Base-by-base conservation (phyloP, 2,113 vertebrate genomes). In the Nycticebus coucang region DNA sequence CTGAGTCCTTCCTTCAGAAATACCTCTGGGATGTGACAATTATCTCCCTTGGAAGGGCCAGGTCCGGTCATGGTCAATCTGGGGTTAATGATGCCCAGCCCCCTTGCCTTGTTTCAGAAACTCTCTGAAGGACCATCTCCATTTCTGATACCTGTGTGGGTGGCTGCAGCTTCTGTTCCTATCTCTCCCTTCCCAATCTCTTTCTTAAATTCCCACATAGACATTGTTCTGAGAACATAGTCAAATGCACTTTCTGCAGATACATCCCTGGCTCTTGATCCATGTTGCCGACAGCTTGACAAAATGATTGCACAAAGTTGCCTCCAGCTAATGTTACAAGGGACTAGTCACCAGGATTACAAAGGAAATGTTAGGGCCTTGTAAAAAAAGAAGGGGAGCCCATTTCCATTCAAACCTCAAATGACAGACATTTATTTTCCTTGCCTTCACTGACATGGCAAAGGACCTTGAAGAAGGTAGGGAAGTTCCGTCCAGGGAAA, bases 41-140 rank as follows among this genome's bases (percentile, higher is more conserved):
- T 2, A 21, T 28, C 6, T 21, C 45, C 11, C 7, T 0, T 14
- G n/a, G 7, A 80, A 8, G n/a, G 12, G 4, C 6, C 45, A 33
- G 4, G 17, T 30, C 45, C 17, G 64, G 0, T 5, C 9, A 26
- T 14, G 30, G 57, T 57, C 69, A 50, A 69, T 66, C 3, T 13
- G 11, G 14, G 2, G 2, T 8, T 50, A 19, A 5, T 55, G 28
- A 18, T 9, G 4, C 13, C 28, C 26, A 14, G 35, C 0, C 9
- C 15, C 15, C 45, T 26, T 30, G 13, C 71, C 17, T 35, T 45
- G 53, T 68, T 21, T n/a, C n/a, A 35, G 4, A 5, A 59, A 15
- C 64, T 89, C 9, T 79, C 5, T 64, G 1, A 24, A 4, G 2
- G 21, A 13, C 24, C 57, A 19, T n/a, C 3, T 1, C 5, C n/a